Evolutionary conservation across 2,888 invertebrate genomes (phyloP).

Genomic region (Caradrina kadenii): DNA sequence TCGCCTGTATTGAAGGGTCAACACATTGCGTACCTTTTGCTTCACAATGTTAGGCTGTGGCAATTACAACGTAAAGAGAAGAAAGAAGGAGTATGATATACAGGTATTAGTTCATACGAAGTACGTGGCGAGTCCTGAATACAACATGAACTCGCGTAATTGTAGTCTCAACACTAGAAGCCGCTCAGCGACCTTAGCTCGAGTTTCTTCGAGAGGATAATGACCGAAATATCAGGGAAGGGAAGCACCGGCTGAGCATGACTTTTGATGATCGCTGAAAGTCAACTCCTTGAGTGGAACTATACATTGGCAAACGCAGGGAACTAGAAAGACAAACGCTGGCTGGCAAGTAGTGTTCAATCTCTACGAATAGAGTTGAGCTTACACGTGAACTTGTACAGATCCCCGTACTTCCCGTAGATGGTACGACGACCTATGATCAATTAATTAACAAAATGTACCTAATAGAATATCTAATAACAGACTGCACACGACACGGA

Average conservation of each 20-base stretch:
- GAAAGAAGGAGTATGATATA: background rate
- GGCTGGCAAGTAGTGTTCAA: too few species aligned
- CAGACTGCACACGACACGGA: background rate
- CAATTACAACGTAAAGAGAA: conserved; percentile 1
- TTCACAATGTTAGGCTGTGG: conserved; percentile 25
- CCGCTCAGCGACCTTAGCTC: background rate
- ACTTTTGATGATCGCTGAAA: too few species aligned
- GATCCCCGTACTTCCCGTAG: too few species aligned
- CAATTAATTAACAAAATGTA: too few species aligned
- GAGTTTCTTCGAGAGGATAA: background rate
- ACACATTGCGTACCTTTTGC: conserved; percentile 31
- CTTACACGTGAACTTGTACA: too few species aligned
- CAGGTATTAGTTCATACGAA: background rate
- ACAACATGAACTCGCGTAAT: background rate
- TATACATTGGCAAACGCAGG: too few species aligned
- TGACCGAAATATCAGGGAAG: background rate
- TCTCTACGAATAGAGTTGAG: too few species aligned
- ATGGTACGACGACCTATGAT: too few species aligned
- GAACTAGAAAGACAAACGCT: too few species aligned
- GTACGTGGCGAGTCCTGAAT: background rate
- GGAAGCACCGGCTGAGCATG: background rate
- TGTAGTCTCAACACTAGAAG: background rate
- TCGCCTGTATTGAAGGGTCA: conserved; percentile 68
- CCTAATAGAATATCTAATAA: background rate
- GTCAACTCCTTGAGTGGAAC: too few species aligned